A percentile compares a stretch with the other conserved stretches of the same genome.
Conservation (phyloP, 1,140 invertebrate genomes). For the Triops longicaudatus region DNA sequence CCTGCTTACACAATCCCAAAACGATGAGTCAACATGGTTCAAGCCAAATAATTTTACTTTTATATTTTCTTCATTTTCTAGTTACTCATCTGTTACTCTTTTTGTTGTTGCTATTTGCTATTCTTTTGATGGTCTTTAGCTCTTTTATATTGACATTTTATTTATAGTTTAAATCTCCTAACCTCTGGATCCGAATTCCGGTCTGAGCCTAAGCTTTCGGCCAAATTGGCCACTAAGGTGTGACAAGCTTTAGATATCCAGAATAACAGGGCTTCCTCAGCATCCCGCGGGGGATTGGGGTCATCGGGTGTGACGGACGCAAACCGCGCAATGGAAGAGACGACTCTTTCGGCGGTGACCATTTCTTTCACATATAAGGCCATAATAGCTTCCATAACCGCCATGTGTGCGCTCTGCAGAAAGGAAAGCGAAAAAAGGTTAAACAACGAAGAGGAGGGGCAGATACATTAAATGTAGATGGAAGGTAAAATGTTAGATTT, state of each 20-base stretch:
- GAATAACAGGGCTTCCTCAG: constrained; percentile 77
- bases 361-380: constrained; percentile 87
- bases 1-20: neutral
- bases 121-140: too few species aligned
- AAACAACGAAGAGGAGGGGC: neutral
- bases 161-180: too few species aligned
- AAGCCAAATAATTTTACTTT: constrained; percentile 35
- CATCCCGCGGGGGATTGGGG: constrained; percentile 52
- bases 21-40: constrained; percentile 35
- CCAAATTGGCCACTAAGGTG: constrained; percentile 35
- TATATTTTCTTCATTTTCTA: too few species aligned
- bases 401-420: constrained; percentile 83
- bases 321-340: constrained; percentile 71
- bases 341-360: constrained; percentile 76
- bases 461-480: neutral
- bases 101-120: too few species aligned
- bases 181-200: neutral
- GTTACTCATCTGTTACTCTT: too few species aligned
- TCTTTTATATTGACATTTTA: too few species aligned
- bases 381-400: constrained; percentile 96
- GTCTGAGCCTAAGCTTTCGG: constrained; percentile 30
- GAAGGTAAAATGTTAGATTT: constrained; percentile 31
- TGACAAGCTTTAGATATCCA: constrained; percentile 82
- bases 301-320: constrained; percentile 45
- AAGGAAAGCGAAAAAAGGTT: constrained; percentile 22